These are phyloP conservation scores for Drosophila triauraria DNA, from an alignment of 1,140 invertebrate species.

Conservation along the genomic window DNA sequence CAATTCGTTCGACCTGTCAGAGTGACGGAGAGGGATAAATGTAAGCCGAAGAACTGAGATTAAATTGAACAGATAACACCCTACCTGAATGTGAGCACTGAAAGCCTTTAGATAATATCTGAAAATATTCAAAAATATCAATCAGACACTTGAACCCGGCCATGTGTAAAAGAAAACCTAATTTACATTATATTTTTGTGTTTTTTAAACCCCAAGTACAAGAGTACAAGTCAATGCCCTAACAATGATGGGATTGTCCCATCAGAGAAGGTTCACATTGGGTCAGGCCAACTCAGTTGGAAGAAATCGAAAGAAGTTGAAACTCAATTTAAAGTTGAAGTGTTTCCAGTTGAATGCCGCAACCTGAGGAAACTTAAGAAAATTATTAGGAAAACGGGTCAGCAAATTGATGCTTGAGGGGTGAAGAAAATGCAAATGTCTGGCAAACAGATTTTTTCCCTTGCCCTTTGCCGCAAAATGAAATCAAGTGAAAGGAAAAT, in stretches of 20 bases:
- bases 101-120: slow-evolving; percentile 32
- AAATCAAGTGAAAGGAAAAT: slow-evolving; percentile 78
- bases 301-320: slow-evolving; percentile 40
- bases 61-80: slow-evolving; percentile 42
- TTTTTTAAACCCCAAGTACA: not conserved
- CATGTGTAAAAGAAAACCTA: slow-evolving; percentile 43
- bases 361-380: slow-evolving; percentile 53
- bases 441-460: slow-evolving; percentile 43
- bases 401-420: slow-evolving; percentile 50
- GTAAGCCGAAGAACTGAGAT: slow-evolving; percentile 32
- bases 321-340: slow-evolving; percentile 51
- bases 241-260: slow-evolving; percentile 22
- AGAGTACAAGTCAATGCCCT: slow-evolving; percentile 46
- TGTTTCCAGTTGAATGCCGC: slow-evolving; percentile 67
- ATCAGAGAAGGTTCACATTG: slow-evolving; percentile 16
- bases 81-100: slow-evolving; percentile 15
- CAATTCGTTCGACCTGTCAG: slow-evolving; percentile 49
- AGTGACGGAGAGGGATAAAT: slow-evolving; percentile 25
- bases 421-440: slow-evolving; percentile 70
- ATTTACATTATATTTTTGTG: slow-evolving; percentile 32
- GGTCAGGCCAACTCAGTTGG: slow-evolving; percentile 67
- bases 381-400: slow-evolving; percentile 73
- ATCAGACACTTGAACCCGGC: slow-evolving; percentile 52
- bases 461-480: slow-evolving; percentile 55
- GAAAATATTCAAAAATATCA: slow-evolving; percentile 47